Base-by-base conservation (phyloP, 1,140 invertebrate species). In the Antheraea pernyi region DNA sequence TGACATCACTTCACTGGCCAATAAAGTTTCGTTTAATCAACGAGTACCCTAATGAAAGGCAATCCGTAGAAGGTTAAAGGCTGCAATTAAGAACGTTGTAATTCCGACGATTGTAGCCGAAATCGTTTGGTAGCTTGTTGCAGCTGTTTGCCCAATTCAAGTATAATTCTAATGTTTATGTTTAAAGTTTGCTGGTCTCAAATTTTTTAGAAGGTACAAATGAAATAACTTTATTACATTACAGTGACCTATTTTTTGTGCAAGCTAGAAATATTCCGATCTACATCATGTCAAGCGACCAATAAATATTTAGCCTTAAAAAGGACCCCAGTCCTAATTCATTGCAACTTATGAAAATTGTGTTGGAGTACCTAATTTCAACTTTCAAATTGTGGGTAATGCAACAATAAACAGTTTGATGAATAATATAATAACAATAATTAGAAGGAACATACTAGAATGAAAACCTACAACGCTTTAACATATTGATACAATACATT, bases 41-140 rank as follows among this genome's bases (percentile, higher is more conserved):
- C 80, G 78, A 58, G 37, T 46, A 67, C 65, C 74, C 70, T 81
- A 86, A 86, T 86, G 78, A 83, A 81, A 78, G 76, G 73, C 79
- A 77, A 86, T 83, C 82, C 76, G 78, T 79, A 78, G 72, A 73
- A 72, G 72, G 78, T 80, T 79, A 80, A 80, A 78, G 77, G 77
- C 66, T 75, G 82, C 80, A 80, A 83, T 84, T 83, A 84, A 81
- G 80, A 74, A 75, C 73, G 77, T 61, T 71, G 75, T 79, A 81
- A 81, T 79, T 78, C 69, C 68, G 75, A 67, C 72, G 72, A 78
- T 76, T 79, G 70, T 76, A 70, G 75, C 73, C 53, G 66, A 78
- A 75, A 75, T 71, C 70, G 67, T 22, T 59, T 67, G 64, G 64
- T 53, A 53, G 46, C 46, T 42, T 53, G 46, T 13, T 16, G 46